phyloP scores from a whole-genome alignment of 2,888 invertebrate genomes.

The Lapara coniferarum region DNA sequence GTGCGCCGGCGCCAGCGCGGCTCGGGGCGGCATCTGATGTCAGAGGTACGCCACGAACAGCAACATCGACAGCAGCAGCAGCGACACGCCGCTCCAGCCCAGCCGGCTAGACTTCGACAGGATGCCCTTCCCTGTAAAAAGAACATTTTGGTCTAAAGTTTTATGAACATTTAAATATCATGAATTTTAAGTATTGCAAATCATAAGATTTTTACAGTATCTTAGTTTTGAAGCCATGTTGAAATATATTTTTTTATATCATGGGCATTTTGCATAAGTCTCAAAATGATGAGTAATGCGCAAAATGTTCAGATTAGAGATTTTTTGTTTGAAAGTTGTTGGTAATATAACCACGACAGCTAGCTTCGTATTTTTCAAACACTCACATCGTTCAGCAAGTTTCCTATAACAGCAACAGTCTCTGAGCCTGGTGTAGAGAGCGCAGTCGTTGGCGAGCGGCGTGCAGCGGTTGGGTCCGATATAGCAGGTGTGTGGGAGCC shows the following conservation, averaged over 20 bases:
- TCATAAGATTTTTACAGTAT: too few species aligned
- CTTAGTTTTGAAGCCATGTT: too few species aligned
- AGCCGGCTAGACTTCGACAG: constrained; percentile 57
- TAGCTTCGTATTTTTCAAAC: too few species aligned
- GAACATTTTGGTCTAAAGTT: too few species aligned
- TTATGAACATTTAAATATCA: too few species aligned
- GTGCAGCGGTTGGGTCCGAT: constrained; percentile 84
- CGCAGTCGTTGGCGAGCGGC: constrained; percentile 85
- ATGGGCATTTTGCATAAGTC: too few species aligned
- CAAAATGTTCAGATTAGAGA: too few species aligned
- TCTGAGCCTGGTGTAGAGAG: constrained; percentile 84
- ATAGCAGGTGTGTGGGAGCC: constrained; percentile 88
- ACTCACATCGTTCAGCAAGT: constrained; percentile 84
- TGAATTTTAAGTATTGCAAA: too few species aligned
- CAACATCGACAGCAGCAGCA: constrained; percentile 57
- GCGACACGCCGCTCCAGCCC: constrained; percentile 52
- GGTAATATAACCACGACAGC: too few species aligned
- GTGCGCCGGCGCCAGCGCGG: constrained; percentile 40
- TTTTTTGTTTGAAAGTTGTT: too few species aligned
- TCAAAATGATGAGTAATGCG: too few species aligned
- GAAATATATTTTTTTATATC: too few species aligned
- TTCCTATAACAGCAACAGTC: constrained; percentile 87
- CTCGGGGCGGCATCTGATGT: constrained; percentile 50
- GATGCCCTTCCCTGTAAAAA: constrained; percentile 68
- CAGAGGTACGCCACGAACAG: constrained; percentile 59